Base-by-base conservation (phyloP, 1,140 invertebrate species). In the Megalopta genalis region DNA sequence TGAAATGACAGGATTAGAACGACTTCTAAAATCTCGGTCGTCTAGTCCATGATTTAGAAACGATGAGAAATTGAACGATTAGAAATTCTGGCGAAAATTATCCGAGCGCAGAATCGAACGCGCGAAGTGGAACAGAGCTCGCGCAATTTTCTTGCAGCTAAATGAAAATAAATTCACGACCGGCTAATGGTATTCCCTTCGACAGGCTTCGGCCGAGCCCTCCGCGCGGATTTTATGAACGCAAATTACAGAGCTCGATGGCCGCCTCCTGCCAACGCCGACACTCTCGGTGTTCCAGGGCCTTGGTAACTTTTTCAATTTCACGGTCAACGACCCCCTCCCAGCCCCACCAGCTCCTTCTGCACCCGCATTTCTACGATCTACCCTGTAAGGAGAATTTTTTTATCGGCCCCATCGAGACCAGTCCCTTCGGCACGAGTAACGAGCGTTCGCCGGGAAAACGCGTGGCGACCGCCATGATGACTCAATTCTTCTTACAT, bases 151-250 rank as follows among this genome's bases (percentile, higher is more conserved):
- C 89, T 90, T 81, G 90, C 87, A 91, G 91, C 90, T 91, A 91
- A 92, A 92, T 91, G 90, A 90, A 90, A 92, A 92, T 93, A 92
- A 93, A 92, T 92, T 92, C 88, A 90, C 87, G 87, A 82, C 79
- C 81, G 82, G 67, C 87, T 88, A 89, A 91, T 90, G 85, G 85
- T 88, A 86, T 87, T 88, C 86, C 82, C 81, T 86, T 86, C 75
- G 87, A 87, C 82, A 85, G 84, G 74, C 72, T 69, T 42, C 32
- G 60, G 81, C 82, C 82, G 77, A 87, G 71, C 73, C 82, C 82
- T 57, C 54, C 79, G 75, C 77, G 77, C 63, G 78, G 77, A 52
- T 93, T 93, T 93, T 93, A 93, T 86, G 91, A 92, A 92, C 86
- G 88, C 88, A 93, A 93, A 93, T 93, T 93, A 93, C 91, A 93